Evolutionary conservation across 2,888 invertebrate genomes (phyloP).

Genomic region (Anaspis maculata): DNA sequence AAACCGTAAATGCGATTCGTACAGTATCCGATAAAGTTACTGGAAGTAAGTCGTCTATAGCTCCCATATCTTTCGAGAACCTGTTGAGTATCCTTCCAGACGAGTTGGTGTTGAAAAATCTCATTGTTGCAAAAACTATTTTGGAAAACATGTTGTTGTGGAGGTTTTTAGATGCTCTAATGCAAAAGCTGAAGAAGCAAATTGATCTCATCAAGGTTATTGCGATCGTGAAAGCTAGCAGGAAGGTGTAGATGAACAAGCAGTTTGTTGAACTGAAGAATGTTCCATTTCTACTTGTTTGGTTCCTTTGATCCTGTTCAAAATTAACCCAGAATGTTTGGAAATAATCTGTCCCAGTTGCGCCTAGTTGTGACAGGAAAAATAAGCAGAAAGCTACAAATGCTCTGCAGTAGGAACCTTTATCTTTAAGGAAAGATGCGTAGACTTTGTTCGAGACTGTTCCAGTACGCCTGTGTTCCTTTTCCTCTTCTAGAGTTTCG

Average conservation of each 20-base stretch:
- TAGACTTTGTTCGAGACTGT: slow-evolving; percentile 1
- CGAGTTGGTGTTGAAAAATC: slow-evolving; percentile 63
- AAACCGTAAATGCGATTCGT: slow-evolving; percentile 52
- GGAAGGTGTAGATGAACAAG: slow-evolving; percentile 34
- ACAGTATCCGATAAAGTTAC: slow-evolving; percentile 45
- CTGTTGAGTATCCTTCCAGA: slow-evolving; percentile 58
- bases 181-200: slow-evolving; percentile 46
- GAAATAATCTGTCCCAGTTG: slow-evolving; percentile 1
- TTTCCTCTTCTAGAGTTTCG: slow-evolving; percentile 11
- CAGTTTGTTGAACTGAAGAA: slow-evolving; percentile 23
- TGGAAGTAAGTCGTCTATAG: slow-evolving; percentile 48
- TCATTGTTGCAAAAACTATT: slow-evolving; percentile 55
- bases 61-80: slow-evolving; percentile 64
- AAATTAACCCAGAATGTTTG: slow-evolving; percentile 21
- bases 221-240: slow-evolving; percentile 33
- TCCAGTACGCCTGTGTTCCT: slow-evolving; percentile 1
- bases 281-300: neutral
- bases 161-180: slow-evolving; percentile 48
- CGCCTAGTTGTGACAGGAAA: neutral
- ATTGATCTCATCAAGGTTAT: slow-evolving; percentile 43
- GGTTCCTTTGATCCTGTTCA: slow-evolving; percentile 16
- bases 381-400: neutral
- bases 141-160: slow-evolving; percentile 48
- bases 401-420: neutral
- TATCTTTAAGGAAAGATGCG: neutral